phyloP scores from a whole-genome alignment of 1,140 invertebrate genomes.

The Zaprionus gabonicus region DNA sequence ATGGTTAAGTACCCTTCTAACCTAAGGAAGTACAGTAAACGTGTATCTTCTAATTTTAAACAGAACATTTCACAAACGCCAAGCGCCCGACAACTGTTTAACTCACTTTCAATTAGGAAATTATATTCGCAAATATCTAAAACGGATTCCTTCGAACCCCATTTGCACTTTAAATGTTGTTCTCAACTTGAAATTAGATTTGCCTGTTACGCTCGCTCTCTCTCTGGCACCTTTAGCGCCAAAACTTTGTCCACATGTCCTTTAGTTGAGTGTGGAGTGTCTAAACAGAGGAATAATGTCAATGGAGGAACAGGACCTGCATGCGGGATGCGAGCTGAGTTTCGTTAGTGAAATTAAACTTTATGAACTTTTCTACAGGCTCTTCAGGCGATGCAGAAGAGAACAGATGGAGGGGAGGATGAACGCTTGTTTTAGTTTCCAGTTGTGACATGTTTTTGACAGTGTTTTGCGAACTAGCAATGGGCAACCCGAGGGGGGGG shows the following conservation, averaged over 20 bases:
- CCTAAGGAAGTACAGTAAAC: no score
- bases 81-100: not conserved
- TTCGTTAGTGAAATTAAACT: constrained; percentile 64
- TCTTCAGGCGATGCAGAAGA: not conserved
- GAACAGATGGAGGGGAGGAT: not conserved
- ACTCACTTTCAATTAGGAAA: not conserved
- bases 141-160: constrained; percentile 5
- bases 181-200: constrained; percentile 73
- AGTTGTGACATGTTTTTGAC: constrained; percentile 38
- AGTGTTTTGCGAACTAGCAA: constrained; percentile 2
- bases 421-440: constrained; percentile 6
- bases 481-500: not conserved
- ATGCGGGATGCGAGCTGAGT: constrained; percentile 51
- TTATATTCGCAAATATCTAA: constrained; percentile 4
- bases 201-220: constrained; percentile 69
- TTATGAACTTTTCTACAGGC: constrained; percentile 52
- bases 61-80: not conserved
- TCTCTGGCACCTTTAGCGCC: constrained; percentile 46
- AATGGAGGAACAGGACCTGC: constrained; percentile 46
- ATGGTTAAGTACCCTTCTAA: no score
- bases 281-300: constrained; percentile 63
- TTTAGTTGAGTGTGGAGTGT: constrained; percentile 22
- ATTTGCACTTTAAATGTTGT: constrained; percentile 56
- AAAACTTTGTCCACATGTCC: constrained; percentile 64
- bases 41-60: not conserved